phyloP scores from a whole-genome alignment of 2,888 invertebrate genomes.

The Chrysopilus asiliformis region DNA sequence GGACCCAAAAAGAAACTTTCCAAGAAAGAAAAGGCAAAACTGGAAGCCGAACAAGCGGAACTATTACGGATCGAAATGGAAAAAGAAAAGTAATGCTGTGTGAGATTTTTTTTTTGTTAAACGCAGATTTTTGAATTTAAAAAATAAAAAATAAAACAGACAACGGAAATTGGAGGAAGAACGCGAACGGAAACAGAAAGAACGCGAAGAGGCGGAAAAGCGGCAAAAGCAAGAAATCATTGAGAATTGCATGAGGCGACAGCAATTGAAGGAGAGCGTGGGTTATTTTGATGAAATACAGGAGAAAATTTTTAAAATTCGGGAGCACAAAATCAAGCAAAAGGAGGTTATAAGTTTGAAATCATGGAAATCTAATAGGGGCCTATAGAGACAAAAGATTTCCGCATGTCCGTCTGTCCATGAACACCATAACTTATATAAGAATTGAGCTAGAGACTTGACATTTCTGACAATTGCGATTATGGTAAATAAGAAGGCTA shows the following conservation, averaged over 20 bases:
- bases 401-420: too few relatives aligned
- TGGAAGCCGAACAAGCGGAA: conserved; percentile 36
- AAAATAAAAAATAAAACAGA: conserved; percentile 15
- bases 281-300: too few relatives aligned
- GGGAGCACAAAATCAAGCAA: too few relatives aligned
- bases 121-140: not conserved
- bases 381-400: too few relatives aligned
- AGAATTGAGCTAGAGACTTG: too few relatives aligned
- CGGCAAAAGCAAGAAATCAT: conserved; percentile 31
- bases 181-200: conserved; percentile 30
- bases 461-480: too few relatives aligned
- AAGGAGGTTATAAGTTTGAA: too few relatives aligned
- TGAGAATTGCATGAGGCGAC: conserved; percentile 30
- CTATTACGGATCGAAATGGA: conserved; percentile 35
- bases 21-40: conserved; percentile 35
- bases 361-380: too few relatives aligned
- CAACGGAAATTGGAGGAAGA: conserved; percentile 33
- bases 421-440: too few relatives aligned
- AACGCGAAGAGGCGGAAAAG: conserved; percentile 32
- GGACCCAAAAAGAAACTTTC: conserved; percentile 36
- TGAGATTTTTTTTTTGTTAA: not conserved
- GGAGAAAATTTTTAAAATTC: too few relatives aligned
- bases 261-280: conserved; percentile 31
- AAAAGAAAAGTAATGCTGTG: conserved; percentile 28
- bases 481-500: too few relatives aligned